phyloP scores from a whole-genome alignment of 2,888 invertebrate species.

The Drosophila robusta region DNA sequence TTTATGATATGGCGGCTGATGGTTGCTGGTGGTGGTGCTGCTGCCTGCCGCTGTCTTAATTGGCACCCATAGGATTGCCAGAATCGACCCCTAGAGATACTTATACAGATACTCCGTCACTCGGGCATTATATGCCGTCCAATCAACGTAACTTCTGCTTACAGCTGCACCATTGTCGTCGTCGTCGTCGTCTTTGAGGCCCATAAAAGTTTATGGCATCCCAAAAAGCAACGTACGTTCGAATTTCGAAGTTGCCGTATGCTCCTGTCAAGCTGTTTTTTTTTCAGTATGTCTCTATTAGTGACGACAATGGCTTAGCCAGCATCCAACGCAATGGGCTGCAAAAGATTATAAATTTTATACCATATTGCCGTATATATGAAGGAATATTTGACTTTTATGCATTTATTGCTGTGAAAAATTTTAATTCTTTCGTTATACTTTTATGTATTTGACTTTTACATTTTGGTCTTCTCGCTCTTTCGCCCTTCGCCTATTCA shows the following conservation, averaged over 20 bases:
- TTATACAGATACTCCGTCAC: slow-evolving; percentile 3
- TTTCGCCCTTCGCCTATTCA: slow-evolving; percentile 20
- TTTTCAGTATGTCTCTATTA: slow-evolving; percentile 75
- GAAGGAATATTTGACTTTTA: slow-evolving; percentile 62
- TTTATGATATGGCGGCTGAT: slow-evolving; percentile 59
- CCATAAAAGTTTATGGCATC: slow-evolving; percentile 72
- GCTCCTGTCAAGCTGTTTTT: slow-evolving; percentile 34
- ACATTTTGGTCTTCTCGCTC: slow-evolving; percentile 53
- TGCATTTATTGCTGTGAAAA: slow-evolving; percentile 81
- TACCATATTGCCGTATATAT: slow-evolving; percentile 43
- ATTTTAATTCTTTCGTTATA: slow-evolving; percentile 76
- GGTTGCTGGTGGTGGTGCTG: slow-evolving; percentile 8
- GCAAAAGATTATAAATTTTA: slow-evolving; percentile 76
- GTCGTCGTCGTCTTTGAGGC: slow-evolving; percentile 40
- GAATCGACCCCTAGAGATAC: slow-evolving; percentile 63
- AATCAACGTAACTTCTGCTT: slow-evolving; percentile 75
- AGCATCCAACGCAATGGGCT: slow-evolving; percentile 50
- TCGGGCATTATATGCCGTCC: slow-evolving; percentile 45
- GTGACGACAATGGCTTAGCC: slow-evolving; percentile 61
- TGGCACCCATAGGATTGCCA: slow-evolving; percentile 68
- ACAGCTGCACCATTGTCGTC: slow-evolving; percentile 77
- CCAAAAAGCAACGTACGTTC: slow-evolving; percentile 69
- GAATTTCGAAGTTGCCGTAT: slow-evolving; percentile 57
- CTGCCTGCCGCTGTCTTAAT: slow-evolving; percentile 64
- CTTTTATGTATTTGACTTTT: slow-evolving; percentile 69